These are phyloP conservation scores for Cephalopholis sonnerati DNA, from an alignment of 2,113 vertebrate genomes.

Conservation along the genomic window DNA sequence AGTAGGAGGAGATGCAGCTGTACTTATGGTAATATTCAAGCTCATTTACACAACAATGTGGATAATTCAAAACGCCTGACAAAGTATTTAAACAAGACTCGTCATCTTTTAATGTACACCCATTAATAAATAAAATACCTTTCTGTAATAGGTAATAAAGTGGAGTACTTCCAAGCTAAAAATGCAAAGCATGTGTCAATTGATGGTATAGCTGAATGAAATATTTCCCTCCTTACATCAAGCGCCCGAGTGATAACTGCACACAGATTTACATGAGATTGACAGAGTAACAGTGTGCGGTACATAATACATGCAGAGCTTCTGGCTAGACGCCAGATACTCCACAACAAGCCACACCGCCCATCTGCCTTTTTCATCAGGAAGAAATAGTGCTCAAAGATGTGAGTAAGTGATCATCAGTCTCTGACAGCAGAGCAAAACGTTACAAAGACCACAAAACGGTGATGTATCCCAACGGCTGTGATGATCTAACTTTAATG, in stretches of 20 bases:
- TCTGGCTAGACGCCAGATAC: constrained; percentile 68
- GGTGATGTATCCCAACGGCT: not conserved
- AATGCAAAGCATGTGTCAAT: not conserved
- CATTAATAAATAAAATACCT: not conserved
- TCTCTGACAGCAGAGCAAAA: constrained; percentile 20
- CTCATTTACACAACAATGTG: constrained; percentile 42
- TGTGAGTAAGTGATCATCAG: constrained; percentile 28
- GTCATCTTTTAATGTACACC: not conserved
- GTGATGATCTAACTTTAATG: not conserved
- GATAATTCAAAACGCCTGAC: constrained; percentile 1
- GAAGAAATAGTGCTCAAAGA: constrained; percentile 31
- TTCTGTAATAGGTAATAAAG: not conserved
- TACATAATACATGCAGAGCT: constrained; percentile 63
- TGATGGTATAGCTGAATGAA: not conserved
- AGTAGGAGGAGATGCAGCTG: constrained; percentile 7
- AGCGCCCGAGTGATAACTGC: constrained; percentile 17
- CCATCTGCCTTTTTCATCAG: constrained; percentile 63
- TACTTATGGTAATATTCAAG: constrained; percentile 19
- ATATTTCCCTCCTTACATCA: not conserved
- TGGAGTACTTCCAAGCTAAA: not conserved
- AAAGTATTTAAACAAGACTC: constrained; percentile 27
- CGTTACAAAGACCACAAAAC: not conserved
- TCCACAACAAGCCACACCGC: constrained; percentile 60
- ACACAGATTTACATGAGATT: constrained; percentile 56
- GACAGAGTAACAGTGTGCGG: constrained; percentile 58